A percentile compares a stretch with the other conserved stretches of the same genome.
Evolutionary conservation across 2,113 vertebrate genomes (phyloP).

Genomic region (Oxyruncus cristatus): DNA sequence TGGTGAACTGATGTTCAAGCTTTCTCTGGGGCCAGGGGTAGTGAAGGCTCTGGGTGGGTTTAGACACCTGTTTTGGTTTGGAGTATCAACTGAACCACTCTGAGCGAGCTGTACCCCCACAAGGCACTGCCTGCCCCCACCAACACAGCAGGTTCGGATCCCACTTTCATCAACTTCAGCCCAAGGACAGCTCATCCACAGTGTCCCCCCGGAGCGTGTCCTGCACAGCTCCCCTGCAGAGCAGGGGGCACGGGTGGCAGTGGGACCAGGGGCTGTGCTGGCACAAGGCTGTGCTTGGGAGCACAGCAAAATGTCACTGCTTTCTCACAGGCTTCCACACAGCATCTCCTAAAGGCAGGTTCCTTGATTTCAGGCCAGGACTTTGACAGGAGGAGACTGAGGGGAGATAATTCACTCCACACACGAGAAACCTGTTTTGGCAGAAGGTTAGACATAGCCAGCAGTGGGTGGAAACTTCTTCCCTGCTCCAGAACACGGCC

Average conservation of each 20-base stretch:
- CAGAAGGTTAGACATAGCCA: not conserved
- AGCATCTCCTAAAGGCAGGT: rapidly evolving
- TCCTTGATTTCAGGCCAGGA: not conserved
- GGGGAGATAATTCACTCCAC: not conserved
- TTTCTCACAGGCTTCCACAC: not conserved
- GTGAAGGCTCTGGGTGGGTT: not conserved
- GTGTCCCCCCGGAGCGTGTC: rapidly evolving
- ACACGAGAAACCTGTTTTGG: not conserved
- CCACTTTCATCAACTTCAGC: rapidly evolving
- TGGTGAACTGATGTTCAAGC: rapidly evolving
- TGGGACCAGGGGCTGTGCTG: not conserved
- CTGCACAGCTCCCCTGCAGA: rapidly evolving
- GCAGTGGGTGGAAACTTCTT: not conserved
- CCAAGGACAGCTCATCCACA: not conserved
- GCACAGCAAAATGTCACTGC: not conserved
- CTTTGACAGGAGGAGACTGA: not conserved
- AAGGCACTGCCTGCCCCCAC: not conserved
- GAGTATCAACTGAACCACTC: rapidly evolving
- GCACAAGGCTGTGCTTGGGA: not conserved
- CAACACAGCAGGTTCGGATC: rapidly evolving
- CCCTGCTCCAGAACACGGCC: not conserved
- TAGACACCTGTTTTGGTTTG: not conserved
- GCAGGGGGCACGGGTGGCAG: not conserved
- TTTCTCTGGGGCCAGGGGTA: not conserved
- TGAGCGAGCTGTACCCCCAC: rapidly evolving